Conservation (phyloP, 2,797 vertebrate species). For the Dipus sagitta region DNA sequence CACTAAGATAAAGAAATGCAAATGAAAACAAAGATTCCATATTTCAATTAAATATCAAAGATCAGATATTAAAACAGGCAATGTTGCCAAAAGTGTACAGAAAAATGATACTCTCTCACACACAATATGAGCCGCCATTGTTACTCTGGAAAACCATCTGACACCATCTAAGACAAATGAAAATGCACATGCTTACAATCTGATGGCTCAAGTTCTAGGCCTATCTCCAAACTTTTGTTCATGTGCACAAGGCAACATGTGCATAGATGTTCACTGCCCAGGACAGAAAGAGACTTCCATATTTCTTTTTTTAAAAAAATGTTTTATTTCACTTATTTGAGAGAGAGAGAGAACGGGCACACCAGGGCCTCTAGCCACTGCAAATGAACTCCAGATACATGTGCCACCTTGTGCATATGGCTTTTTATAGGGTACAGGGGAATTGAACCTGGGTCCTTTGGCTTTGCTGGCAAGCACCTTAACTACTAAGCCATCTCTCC, state of each 20-base stretch:
- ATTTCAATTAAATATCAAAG: slow-evolving; percentile 45
- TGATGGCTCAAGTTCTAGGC: slow-evolving; percentile 25
- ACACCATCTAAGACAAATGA: slow-evolving; percentile 51
- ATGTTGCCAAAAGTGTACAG: not conserved
- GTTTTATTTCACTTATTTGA: no score
- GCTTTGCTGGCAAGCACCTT: no score
- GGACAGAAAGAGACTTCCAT: slow-evolving; percentile 19
- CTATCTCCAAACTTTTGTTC: slow-evolving; percentile 43
- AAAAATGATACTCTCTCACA: slow-evolving; percentile 55
- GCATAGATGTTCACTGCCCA: slow-evolving; percentile 10
- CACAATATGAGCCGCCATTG: slow-evolving; percentile 34
- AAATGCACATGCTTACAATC: not conserved
- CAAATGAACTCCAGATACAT: no score
- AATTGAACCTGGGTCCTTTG: no score
- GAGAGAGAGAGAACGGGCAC: no score
- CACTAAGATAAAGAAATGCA: slow-evolving; percentile 17
- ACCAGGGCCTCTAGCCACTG: no score
- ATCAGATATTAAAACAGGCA: slow-evolving; percentile 46
- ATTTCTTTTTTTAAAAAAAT: not conserved
- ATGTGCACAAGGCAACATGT: not conserved
- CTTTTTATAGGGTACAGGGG: no score
- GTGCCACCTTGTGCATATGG: no score
- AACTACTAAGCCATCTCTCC: no score
- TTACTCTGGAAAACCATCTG: slow-evolving; percentile 42
- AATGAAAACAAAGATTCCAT: slow-evolving; percentile 37